Conservation (phyloP, 2,888 invertebrate species). For the Spilarctia lutea region DNA sequence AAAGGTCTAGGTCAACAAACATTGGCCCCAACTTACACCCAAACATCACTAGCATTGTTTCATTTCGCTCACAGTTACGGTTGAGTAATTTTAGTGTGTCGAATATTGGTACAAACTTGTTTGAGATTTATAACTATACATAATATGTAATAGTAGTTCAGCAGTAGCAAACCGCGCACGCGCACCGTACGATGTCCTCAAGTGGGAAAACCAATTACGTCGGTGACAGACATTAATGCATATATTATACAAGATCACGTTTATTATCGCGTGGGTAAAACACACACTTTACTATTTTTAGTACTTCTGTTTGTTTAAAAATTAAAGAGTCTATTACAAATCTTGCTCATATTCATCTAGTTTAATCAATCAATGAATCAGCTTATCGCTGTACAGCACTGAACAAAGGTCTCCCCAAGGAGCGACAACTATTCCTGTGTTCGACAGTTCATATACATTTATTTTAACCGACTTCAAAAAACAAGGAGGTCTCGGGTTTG, state of each 20-base stretch:
- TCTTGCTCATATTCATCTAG: neutral
- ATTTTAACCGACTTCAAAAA: too few species aligned
- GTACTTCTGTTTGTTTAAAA: neutral
- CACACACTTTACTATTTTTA: neutral
- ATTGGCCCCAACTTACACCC: conserved; percentile 26
- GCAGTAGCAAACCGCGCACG: conserved; percentile 15
- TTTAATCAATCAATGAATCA: neutral
- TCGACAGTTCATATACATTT: too few species aligned
- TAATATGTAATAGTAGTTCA: conserved; percentile 2
- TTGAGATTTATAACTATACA: neutral
- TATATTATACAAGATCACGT: conserved; percentile 47
- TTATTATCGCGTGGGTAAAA: conserved; percentile 31
- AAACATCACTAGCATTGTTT: conserved; percentile 10
- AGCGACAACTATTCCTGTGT: too few species aligned
- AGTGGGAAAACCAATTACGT: conserved; percentile 48
- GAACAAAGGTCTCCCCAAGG: too few species aligned
- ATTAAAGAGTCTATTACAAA: neutral
- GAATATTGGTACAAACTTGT: conserved; percentile 12
- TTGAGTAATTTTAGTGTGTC: neutral
- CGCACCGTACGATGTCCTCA: conserved; percentile 45
- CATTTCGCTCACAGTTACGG: neutral
- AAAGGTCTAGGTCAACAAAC: conserved; percentile 13
- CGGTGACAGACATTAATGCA: conserved; percentile 38
- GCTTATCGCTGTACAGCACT: neutral
- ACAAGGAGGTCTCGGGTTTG: too few species aligned